Percentiles rank a stretch among this genome's conserved stretches.
phyloP scores from a whole-genome alignment of 2,888 invertebrate genomes.

The Drosophila lutescens region DNA sequence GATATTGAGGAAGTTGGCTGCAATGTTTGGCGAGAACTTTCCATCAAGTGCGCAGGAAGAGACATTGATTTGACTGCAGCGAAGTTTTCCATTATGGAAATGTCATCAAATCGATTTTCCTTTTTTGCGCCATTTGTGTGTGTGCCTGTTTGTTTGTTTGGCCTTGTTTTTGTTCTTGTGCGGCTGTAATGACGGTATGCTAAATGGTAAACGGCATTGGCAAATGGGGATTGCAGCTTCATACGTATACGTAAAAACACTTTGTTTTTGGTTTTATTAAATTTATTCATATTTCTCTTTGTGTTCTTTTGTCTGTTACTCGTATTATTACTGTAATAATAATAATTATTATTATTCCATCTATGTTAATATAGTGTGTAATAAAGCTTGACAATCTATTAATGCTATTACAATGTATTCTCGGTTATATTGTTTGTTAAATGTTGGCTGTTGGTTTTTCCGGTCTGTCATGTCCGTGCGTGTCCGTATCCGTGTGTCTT shows the following conservation, averaged over 20 bases:
- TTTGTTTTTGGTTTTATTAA: slow-evolving; percentile 65
- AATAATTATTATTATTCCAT: slow-evolving; percentile 60
- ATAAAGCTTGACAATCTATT: slow-evolving; percentile 80
- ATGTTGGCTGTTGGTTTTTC: slow-evolving; percentile 27
- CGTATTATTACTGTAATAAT: slow-evolving; percentile 47
- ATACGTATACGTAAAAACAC: not conserved
- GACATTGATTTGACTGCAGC: slow-evolving; percentile 49
- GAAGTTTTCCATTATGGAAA: slow-evolving; percentile 52
- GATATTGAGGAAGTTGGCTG: slow-evolving; percentile 52
- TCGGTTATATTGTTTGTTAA: slow-evolving; percentile 49
- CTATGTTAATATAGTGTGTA: slow-evolving; percentile 74
- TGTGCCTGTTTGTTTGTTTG: slow-evolving; percentile 1
- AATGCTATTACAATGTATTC: slow-evolving; percentile 67
- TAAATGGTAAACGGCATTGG: slow-evolving; percentile 13
- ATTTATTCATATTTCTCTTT: slow-evolving; percentile 73
- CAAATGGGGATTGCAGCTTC: slow-evolving; percentile 9
- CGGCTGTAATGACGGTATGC: slow-evolving; percentile 28
- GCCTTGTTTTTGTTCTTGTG: slow-evolving; percentile 7
- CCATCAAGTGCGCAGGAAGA: slow-evolving; percentile 45
- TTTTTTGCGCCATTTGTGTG: slow-evolving; percentile 7
- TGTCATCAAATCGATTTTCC: slow-evolving; percentile 48
- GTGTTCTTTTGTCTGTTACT: slow-evolving; percentile 49
- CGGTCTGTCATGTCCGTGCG: slow-evolving; percentile 36
- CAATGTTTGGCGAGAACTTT: slow-evolving; percentile 47
- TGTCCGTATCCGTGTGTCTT: slow-evolving; percentile 20